These are phyloP conservation scores for Nothoprocta pentlandii DNA, from an alignment of 2,113 vertebrate species.

Conservation along the genomic window DNA sequence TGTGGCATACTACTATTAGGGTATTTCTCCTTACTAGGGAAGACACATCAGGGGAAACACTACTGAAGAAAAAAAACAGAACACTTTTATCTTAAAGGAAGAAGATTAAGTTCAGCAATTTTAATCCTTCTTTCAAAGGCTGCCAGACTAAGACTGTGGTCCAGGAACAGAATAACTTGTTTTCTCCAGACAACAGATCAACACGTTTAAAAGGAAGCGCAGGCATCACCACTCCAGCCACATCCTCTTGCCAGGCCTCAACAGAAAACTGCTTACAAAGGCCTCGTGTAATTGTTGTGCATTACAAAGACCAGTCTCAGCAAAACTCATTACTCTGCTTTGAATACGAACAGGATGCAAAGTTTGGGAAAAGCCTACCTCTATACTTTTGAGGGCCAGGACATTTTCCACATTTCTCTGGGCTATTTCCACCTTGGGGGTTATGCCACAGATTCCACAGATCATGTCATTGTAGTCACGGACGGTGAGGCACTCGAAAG, in stretches of 20 bases:
- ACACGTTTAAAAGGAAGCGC: not conserved
- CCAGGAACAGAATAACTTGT: not conserved
- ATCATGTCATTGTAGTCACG: slow-evolving; percentile 99
- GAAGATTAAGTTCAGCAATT: not conserved
- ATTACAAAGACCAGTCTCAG: not conserved
- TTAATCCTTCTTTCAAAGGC: not conserved
- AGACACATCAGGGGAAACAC: not conserved
- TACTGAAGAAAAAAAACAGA: not conserved
- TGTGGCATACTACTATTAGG: not conserved
- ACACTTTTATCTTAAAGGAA: not conserved
- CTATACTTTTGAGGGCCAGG: slow-evolving; percentile 91
- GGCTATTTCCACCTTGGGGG: slow-evolving; percentile 93
- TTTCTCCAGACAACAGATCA: not conserved
- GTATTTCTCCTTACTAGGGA: not conserved
- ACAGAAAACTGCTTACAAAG: slow-evolving; percentile 32
- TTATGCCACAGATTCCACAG: slow-evolving; percentile 95
- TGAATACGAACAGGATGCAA: not conserved
- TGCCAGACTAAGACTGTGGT: not conserved
- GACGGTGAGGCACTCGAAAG: slow-evolving; percentile 94
- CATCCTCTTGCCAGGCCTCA: slow-evolving; percentile 47
- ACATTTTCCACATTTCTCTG: slow-evolving; percentile 86
- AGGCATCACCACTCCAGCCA: slow-evolving; percentile 26
- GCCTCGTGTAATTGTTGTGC: not conserved
- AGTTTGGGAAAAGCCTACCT: slow-evolving; percentile 78
- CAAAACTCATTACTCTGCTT: not conserved